Evolutionary conservation across 53 echinoderm and acorn worm species (phyloP).

Genomic region (Patiria pectinifera): DNA sequence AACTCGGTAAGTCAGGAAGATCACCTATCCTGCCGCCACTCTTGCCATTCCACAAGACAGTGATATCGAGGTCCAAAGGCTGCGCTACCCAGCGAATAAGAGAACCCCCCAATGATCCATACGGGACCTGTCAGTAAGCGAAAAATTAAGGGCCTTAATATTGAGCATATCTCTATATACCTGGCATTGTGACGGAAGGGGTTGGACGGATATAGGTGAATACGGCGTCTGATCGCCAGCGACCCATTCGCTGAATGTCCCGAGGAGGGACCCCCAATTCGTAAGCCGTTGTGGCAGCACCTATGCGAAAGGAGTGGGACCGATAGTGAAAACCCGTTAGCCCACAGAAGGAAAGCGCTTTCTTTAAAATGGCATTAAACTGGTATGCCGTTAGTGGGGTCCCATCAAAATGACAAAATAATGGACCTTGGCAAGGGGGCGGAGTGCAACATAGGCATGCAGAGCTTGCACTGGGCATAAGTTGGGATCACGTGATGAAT

Average conservation of each 20-base stretch:
- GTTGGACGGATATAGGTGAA: too few species aligned
- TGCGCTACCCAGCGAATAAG: too few species aligned
- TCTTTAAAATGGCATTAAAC: background rate
- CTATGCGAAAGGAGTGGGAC: constrained; percentile 22
- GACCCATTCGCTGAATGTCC: background rate
- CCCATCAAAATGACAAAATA: constrained; percentile 23
- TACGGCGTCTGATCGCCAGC: too few species aligned
- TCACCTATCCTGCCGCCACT: too few species aligned
- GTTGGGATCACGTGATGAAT: background rate
- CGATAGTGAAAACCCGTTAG: background rate
- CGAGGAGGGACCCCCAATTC: background rate
- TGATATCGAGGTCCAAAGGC: too few species aligned
- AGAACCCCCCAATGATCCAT: too few species aligned
- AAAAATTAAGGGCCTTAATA: too few species aligned
- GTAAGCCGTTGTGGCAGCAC: background rate
- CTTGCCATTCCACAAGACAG: too few species aligned
- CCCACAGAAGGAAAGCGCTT: background rate
- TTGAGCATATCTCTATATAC: background rate
- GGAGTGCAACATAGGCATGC: background rate
- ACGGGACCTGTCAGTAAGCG: too few species aligned
- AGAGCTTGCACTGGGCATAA: constrained; percentile 1
- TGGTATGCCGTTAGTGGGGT: background rate
- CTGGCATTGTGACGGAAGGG: background rate
- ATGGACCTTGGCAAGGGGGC: background rate
- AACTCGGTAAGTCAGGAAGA: too few species aligned